Evolutionary conservation across 2,113 vertebrate genomes (phyloP).

Genomic region (Varanus salvator): DNA sequence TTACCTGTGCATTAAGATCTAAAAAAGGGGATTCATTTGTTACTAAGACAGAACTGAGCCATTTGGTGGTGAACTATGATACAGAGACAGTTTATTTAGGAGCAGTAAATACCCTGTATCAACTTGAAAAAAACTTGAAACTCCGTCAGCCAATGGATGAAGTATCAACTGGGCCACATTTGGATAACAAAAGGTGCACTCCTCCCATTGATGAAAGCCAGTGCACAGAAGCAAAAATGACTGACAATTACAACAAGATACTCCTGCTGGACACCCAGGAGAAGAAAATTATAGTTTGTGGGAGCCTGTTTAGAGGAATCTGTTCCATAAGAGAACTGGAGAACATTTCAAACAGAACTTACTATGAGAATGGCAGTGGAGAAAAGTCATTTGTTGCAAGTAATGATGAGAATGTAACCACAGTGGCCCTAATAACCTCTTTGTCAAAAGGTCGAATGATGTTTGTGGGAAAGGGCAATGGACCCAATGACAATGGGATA

Average conservation of each 20-base stretch:
- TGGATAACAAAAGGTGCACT: slow-evolving; percentile 89
- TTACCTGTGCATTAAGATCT: slow-evolving; percentile 54
- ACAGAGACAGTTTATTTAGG: slow-evolving; percentile 90
- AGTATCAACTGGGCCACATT: slow-evolving; percentile 78
- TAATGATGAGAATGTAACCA: slow-evolving; percentile 86
- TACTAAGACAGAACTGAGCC: slow-evolving; percentile 85
- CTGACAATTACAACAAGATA: slow-evolving; percentile 91
- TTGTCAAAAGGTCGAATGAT: slow-evolving; percentile 76
- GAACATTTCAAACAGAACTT: slow-evolving; percentile 77
- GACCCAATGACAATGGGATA: slow-evolving; percentile 90
- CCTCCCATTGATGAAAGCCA: slow-evolving; percentile 87
- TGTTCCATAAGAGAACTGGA: slow-evolving; percentile 87
- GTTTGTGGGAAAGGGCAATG: slow-evolving; percentile 93
- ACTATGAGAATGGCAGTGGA: slow-evolving; percentile 89
- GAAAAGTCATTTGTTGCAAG: slow-evolving; percentile 96
- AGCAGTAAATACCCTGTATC: slow-evolving; percentile 88
- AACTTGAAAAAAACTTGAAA: slow-evolving; percentile 80
- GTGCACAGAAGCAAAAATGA: slow-evolving; percentile 81
- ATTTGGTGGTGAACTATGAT: slow-evolving; percentile 81
- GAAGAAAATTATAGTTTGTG: slow-evolving; percentile 86
- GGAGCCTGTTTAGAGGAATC: slow-evolving; percentile 93
- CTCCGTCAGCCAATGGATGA: slow-evolving; percentile 52
- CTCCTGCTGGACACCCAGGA: slow-evolving; percentile 82
- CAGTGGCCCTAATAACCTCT: slow-evolving; percentile 90
- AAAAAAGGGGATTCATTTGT: slow-evolving; percentile 68